Conservation (phyloP, 2,888 invertebrate genomes). For the Lasius platythorax region DNA sequence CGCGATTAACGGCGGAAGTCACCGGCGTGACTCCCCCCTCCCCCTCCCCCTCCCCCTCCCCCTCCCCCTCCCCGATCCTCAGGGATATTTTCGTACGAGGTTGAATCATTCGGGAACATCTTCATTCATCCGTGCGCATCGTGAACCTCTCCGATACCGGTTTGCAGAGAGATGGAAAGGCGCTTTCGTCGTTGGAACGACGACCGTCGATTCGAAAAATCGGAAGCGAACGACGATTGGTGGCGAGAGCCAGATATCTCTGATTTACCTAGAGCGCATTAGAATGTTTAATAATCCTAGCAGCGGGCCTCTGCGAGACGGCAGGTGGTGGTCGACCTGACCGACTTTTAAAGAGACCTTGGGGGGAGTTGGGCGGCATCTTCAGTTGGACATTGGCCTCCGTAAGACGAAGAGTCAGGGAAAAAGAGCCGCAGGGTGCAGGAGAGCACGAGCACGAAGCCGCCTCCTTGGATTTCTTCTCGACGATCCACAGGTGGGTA, state of each 20-base stretch:
- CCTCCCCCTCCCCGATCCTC: background rate
- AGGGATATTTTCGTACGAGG: constrained; percentile 38
- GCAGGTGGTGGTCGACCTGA: constrained; percentile 81
- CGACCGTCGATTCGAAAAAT: constrained; percentile 6
- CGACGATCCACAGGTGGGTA: constrained; percentile 48
- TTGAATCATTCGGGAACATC: constrained; percentile 60
- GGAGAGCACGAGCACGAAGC: constrained; percentile 65
- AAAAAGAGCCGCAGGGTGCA: constrained; percentile 82
- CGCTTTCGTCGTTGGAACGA: constrained; percentile 42
- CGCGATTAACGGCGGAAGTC: constrained; percentile 36
- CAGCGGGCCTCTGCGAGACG: constrained; percentile 64
- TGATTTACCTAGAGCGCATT: constrained; percentile 78
- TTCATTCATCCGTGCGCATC: constrained; percentile 44
- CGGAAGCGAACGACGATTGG: constrained; percentile 40
- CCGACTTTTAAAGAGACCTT: constrained; percentile 83
- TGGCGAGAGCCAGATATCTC: constrained; percentile 55
- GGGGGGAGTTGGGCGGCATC: constrained; percentile 84
- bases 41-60: background rate
- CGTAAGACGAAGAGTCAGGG: constrained; percentile 84
- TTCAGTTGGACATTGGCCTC: constrained; percentile 85
- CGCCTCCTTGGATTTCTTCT: constrained; percentile 40
- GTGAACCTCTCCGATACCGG: constrained; percentile 51
- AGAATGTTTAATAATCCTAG: constrained; percentile 83
- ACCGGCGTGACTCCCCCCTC: background rate
- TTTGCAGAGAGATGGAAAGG: constrained; percentile 57